Evolutionary conservation across 1,140 invertebrate genomes (phyloP).

Genomic region (Cydia strobilella): DNA sequence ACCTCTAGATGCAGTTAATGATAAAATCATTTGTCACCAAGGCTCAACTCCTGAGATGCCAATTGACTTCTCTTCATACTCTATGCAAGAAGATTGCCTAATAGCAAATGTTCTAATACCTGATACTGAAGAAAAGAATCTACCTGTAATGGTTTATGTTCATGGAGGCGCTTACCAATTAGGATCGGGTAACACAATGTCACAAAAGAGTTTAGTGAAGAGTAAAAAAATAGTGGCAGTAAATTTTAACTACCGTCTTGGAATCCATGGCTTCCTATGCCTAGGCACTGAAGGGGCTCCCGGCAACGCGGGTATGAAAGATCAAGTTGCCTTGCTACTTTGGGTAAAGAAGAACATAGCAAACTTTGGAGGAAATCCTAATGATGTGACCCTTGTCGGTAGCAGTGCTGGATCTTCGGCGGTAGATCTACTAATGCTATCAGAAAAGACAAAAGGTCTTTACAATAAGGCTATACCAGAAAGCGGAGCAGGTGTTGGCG

Average conservation of each 20-base stretch:
- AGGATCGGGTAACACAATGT: constrained; percentile 42
- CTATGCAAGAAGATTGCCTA: constrained; percentile 41
- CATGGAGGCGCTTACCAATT: constrained; percentile 50
- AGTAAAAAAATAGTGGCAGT: constrained; percentile 33
- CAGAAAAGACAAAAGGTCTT: constrained; percentile 42
- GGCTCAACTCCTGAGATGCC: constrained; percentile 1
- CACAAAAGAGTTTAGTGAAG: constrained; percentile 40
- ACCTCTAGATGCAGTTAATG: constrained; percentile 1
- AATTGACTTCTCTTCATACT: neutral
- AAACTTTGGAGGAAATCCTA: constrained; percentile 53
- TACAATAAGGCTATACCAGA: constrained; percentile 51
- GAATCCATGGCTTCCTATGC: constrained; percentile 50
- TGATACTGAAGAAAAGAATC: constrained; percentile 35
- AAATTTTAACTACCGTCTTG: constrained; percentile 54
- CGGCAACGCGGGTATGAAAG: constrained; percentile 59
- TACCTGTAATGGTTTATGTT: constrained; percentile 45
- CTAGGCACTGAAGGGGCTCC: constrained; percentile 48
- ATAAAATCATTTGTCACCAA: constrained; percentile 20
- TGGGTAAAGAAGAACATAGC: constrained; percentile 55
- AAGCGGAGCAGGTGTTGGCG: constrained; percentile 40
- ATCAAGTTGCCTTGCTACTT: constrained; percentile 51
- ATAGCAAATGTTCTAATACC: constrained; percentile 43
- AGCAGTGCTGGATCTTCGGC: constrained; percentile 47
- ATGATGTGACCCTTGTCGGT: constrained; percentile 49
- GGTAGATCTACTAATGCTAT: constrained; percentile 45